These are phyloP conservation scores for Xylocopa sonorina DNA, from an alignment of 1,140 invertebrate species.

Conservation along the genomic window DNA sequence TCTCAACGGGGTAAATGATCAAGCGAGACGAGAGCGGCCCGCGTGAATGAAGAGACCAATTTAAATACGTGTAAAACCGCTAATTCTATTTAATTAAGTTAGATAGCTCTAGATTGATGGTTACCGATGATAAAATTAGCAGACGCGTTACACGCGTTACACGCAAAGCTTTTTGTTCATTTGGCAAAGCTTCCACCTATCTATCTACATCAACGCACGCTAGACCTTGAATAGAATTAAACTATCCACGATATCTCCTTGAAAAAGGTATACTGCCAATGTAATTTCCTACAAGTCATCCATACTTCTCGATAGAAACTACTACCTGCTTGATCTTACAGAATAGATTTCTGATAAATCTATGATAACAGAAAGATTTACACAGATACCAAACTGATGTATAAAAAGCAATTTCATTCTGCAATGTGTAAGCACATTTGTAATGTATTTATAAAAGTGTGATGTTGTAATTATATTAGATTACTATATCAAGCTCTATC, in stretches of 20 bases:
- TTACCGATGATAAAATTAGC: slow-evolving; percentile 68
- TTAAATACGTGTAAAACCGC: too few species aligned
- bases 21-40: too few species aligned
- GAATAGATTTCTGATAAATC: neutral
- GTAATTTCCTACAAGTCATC: slow-evolving; percentile 15
- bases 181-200: slow-evolving; percentile 67
- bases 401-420: neutral
- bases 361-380: neutral
- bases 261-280: slow-evolving; percentile 53
- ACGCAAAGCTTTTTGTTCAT: slow-evolving; percentile 63
- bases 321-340: neutral
- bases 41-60: too few species aligned
- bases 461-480: neutral
- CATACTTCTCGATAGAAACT: neutral
- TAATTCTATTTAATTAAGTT: slow-evolving; percentile 32
- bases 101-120: slow-evolving; percentile 57
- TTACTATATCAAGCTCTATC: neutral
- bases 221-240: slow-evolving; percentile 70
- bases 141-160: slow-evolving; percentile 41
- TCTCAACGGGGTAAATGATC: too few species aligned
- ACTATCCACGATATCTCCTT: slow-evolving; percentile 55
- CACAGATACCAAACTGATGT: neutral
- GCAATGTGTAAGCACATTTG: neutral
- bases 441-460: slow-evolving; percentile 2
- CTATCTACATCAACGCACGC: slow-evolving; percentile 72